A percentile compares a stretch with the other conserved stretches of the same genome.
Conservation (phyloP, 2,888 invertebrate species). For the Ichneumoninae sp. region DNA sequence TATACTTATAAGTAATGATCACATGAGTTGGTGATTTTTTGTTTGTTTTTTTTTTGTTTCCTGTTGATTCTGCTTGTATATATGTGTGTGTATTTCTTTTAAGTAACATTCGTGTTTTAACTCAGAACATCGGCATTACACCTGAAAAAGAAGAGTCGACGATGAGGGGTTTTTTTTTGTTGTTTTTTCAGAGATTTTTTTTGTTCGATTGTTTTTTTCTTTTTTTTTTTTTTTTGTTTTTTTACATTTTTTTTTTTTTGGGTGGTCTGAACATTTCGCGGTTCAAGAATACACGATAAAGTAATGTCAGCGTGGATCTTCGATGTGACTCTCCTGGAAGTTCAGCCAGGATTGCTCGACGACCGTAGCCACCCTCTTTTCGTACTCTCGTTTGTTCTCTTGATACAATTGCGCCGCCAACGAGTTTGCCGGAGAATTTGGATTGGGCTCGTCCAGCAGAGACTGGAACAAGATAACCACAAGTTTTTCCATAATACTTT, state of each 20-base stretch:
- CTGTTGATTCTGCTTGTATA: conserved; percentile 54
- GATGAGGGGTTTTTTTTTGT: conserved; percentile 30
- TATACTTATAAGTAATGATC: conserved; percentile 72
- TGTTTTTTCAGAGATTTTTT: conserved; percentile 20
- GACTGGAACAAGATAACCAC: conserved; percentile 85
- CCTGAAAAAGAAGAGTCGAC: conserved; percentile 46
- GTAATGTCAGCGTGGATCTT: conserved; percentile 83
- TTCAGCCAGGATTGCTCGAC: conserved; percentile 88
- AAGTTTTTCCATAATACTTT: conserved; percentile 49
- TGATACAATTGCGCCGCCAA: conserved; percentile 89
- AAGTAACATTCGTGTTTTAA: conserved; percentile 59
- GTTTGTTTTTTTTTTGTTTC: conserved; percentile 52
- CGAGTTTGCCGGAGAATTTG: conserved; percentile 89
- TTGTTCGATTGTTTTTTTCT: conserved; percentile 19
- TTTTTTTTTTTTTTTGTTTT: conserved; percentile 31
- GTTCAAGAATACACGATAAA: conserved; percentile 62
- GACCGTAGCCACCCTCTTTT: conserved; percentile 88
- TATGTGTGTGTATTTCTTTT: conserved; percentile 59
- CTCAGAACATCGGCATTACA: conserved; percentile 40
- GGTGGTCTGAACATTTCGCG: conserved; percentile 59
- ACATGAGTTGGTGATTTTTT: conserved; percentile 69
- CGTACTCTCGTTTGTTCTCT: conserved; percentile 88
- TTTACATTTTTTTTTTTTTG: conserved; percentile 42
- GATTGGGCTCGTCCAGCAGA: conserved; percentile 89
- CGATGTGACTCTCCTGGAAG: conserved; percentile 82